Evolutionary conservation across 2,797 vertebrate genomes (phyloP).

Genomic region (Enteromius thamalakanensis): DNA sequence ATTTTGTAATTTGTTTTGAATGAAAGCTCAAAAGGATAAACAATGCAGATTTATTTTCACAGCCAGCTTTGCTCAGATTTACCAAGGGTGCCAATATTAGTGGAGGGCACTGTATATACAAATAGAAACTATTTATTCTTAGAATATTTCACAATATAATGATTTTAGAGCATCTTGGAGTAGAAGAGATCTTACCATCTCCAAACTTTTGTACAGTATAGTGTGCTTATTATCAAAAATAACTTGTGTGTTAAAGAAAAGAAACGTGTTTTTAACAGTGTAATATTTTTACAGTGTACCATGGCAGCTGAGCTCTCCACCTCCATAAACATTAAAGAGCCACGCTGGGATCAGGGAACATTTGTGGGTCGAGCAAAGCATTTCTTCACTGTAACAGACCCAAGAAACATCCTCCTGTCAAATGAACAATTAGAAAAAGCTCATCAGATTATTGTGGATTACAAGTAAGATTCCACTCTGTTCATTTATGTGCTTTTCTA

Average conservation of each 20-base stretch:
- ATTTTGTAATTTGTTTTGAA: too few species aligned
- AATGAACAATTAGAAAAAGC: constrained; percentile 87
- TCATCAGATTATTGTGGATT: constrained; percentile 87
- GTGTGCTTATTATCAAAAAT: background rate
- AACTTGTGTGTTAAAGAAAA: background rate
- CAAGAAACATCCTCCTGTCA: constrained; percentile 92
- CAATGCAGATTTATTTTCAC: too few species aligned
- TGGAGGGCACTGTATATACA: background rate
- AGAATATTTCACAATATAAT: background rate
- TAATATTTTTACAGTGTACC: constrained; percentile 68
- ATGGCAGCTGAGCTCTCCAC: constrained; percentile 90
- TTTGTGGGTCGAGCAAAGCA: constrained; percentile 92
- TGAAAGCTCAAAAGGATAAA: too few species aligned
- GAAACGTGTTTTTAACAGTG: background rate
- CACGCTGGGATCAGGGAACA: constrained; percentile 97
- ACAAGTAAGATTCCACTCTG: constrained; percentile 81
- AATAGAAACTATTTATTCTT: background rate
- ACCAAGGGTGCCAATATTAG: too few species aligned
- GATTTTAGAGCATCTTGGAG: background rate
- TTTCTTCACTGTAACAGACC: constrained; percentile 98
- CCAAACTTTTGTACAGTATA: background rate
- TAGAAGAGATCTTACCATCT: background rate
- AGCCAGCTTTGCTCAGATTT: too few species aligned
- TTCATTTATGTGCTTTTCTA: background rate
- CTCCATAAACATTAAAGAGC: constrained; percentile 95